Conservation (phyloP, 1,140 invertebrate genomes). For the Drosophila sucinea region DNA sequence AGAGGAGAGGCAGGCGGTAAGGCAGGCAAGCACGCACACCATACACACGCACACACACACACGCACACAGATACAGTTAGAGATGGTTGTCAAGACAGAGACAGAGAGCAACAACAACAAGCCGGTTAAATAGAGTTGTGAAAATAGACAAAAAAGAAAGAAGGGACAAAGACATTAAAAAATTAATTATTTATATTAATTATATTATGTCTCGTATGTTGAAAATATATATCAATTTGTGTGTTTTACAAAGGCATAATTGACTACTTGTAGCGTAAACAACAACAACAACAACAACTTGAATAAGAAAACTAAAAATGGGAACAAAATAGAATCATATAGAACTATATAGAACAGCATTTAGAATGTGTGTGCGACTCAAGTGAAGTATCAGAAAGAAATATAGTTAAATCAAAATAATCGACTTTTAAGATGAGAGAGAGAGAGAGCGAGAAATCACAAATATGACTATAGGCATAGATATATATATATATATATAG, state of each 20-base stretch:
- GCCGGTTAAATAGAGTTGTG: slow-evolving; percentile 61
- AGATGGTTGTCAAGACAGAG: slow-evolving; percentile 54
- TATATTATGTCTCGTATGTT: slow-evolving; percentile 21
- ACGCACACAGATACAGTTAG: slow-evolving; percentile 24
- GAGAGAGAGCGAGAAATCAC: slow-evolving; percentile 3
- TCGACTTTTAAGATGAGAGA: neutral
- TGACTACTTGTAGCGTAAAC: slow-evolving; percentile 73
- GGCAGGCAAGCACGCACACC: slow-evolving; percentile 49
- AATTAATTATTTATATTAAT: slow-evolving; percentile 59
- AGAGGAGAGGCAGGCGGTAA: slow-evolving; percentile 32
- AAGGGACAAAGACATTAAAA: slow-evolving; percentile 72
- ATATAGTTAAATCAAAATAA: neutral
- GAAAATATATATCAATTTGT: neutral
- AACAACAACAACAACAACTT: slow-evolving; percentile 46
- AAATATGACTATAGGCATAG: neutral
- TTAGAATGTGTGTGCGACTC: slow-evolving; percentile 3
- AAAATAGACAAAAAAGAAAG: slow-evolving; percentile 69
- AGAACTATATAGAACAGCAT: neutral
- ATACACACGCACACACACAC: slow-evolving; percentile 56
- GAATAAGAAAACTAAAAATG: slow-evolving; percentile 14
- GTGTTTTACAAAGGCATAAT: slow-evolving; percentile 37
- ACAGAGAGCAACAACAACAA: slow-evolving; percentile 66
- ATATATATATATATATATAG: neutral
- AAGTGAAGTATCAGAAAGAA: neutral
- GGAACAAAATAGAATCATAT: slow-evolving; percentile 30